phyloP scores from a whole-genome alignment of 1,140 invertebrate genomes.

The Coptotermes formosanus region DNA sequence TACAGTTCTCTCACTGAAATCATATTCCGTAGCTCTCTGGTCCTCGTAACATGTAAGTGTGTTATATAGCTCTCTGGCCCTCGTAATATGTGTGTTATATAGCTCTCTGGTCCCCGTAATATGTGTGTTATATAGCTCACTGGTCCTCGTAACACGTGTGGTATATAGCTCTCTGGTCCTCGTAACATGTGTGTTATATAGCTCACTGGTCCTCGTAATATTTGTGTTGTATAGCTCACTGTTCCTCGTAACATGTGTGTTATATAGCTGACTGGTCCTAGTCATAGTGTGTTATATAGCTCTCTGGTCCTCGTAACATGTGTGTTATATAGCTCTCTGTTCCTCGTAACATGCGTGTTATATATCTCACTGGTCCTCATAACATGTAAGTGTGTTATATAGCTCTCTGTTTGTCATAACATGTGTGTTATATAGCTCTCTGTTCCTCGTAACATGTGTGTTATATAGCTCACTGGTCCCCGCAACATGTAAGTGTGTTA shows the following conservation, averaged over 20 bases:
- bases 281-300: conserved; percentile 40
- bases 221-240: too few species aligned
- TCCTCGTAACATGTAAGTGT: conserved; percentile 75
- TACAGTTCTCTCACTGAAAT: conserved; percentile 58
- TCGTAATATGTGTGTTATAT: too few species aligned
- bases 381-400: too few species aligned
- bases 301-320: conserved; percentile 70
- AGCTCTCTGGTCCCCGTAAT: too few species aligned
- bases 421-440: conserved; percentile 40
- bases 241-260: too few species aligned
- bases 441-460: conserved; percentile 62
- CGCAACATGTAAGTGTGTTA: conserved; percentile 68
- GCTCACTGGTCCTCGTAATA: too few species aligned
- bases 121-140: too few species aligned
- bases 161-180: too few species aligned
- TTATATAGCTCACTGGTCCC: conserved; percentile 57
- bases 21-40: conserved; percentile 60
- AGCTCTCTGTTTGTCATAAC: too few species aligned
- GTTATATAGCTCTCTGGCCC: background rate
- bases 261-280: conserved; percentile 58
- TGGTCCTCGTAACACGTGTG: too few species aligned
- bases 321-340: conserved; percentile 47
- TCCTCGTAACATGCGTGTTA: conserved; percentile 42
- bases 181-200: too few species aligned
- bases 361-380: background rate